phyloP scores from a whole-genome alignment of 23 tunicate genomes.

The Oikopleura dioica region DNA sequence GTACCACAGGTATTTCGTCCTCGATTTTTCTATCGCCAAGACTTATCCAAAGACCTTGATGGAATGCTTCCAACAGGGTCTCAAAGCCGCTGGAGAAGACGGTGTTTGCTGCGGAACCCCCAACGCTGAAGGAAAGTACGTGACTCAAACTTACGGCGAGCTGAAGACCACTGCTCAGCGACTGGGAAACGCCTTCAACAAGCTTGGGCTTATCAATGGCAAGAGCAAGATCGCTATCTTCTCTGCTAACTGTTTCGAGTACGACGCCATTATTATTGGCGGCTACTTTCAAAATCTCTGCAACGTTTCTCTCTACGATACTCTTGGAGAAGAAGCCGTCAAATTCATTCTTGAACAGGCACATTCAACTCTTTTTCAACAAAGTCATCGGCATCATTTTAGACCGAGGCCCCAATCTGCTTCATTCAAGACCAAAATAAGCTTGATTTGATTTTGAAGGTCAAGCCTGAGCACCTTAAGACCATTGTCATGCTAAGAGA shows the following conservation, averaged over 20 bases:
- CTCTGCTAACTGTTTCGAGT: not conserved
- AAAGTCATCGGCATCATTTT: too few relatives aligned
- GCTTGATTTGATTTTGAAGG: not conserved
- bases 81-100: not conserved
- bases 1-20: too few relatives aligned
- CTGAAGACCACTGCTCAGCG: not conserved
- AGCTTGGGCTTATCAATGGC: not conserved
- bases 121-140: not conserved
- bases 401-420: not conserved
- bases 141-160: not conserved
- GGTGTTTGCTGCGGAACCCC: not conserved
- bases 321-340: not conserved
- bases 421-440: not conserved
- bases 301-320: not conserved
- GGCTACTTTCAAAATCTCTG: not conserved
- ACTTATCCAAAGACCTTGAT: not conserved
- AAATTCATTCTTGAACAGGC: not conserved
- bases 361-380: too few relatives aligned
- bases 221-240: not conserved
- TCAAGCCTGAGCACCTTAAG: too few relatives aligned
- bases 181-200: not conserved
- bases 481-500: too few relatives aligned
- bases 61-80: not conserved
- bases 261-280: not conserved
- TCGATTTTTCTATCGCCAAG: too few relatives aligned